Evolutionary conservation across 1,140 invertebrate species (phyloP).

Genomic region (Caenorhabditis brenneri): DNA sequence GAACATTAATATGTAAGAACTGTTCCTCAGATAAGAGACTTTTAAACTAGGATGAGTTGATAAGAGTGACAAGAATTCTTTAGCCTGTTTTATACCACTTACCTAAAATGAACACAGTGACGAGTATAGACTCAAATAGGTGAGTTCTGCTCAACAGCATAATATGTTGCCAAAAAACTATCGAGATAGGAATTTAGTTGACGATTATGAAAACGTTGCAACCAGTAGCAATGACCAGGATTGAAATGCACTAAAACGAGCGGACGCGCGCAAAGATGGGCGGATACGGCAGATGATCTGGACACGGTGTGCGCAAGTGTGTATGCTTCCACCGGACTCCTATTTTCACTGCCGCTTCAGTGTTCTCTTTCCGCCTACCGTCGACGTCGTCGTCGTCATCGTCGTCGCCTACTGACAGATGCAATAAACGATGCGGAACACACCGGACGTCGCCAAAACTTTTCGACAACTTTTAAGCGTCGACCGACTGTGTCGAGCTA

Average conservation of each 20-base stretch:
- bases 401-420: background rate
- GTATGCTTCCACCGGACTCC: slow-evolving; percentile 2
- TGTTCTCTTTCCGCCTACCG: background rate
- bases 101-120: background rate
- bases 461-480: slow-evolving; percentile 29
- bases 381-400: background rate
- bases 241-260: slow-evolving; percentile 41
- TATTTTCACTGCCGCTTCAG: background rate
- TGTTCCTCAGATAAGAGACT: too few species aligned
- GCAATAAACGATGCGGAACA: slow-evolving; percentile 34
- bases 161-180: background rate
- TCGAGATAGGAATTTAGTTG: background rate
- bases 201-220: background rate
- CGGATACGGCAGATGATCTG: slow-evolving; percentile 39
- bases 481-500: slow-evolving; percentile 9
- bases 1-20: too few species aligned
- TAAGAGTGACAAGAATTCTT: too few species aligned
- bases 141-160: background rate
- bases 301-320: slow-evolving; percentile 32
- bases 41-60: too few species aligned
- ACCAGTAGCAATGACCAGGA: slow-evolving; percentile 17
- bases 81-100: background rate
- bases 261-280: slow-evolving; percentile 23
- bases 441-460: slow-evolving; percentile 16
- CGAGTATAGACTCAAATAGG: background rate